A percentile compares a stretch with the other conserved stretches of the same genome.
Evolutionary conservation across 2,113 vertebrate genomes (phyloP).

Genomic region (Chitala chitala): DNA sequence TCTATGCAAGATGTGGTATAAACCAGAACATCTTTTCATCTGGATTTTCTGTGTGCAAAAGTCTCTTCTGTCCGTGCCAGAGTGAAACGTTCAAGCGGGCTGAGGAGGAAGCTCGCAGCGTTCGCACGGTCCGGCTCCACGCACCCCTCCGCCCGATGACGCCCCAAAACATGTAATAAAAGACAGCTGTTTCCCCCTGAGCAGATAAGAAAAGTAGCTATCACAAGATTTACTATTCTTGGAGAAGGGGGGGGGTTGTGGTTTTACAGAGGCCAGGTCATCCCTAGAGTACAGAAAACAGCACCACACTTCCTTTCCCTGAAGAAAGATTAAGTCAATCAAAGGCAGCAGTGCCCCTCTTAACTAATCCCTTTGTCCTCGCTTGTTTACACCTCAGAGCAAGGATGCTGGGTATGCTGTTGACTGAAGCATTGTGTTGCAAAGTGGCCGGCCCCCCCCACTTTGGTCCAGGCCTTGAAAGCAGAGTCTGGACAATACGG

Average conservation of each 20-base stretch:
- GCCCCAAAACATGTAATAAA: constrained; percentile 12
- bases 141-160: background rate
- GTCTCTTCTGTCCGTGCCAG: too few relatives aligned
- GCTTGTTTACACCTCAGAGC: constrained; percentile 44
- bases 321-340: constrained; percentile 50
- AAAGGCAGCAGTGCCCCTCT: constrained; percentile 45
- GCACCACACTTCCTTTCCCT: constrained; percentile 42
- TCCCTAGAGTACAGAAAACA: constrained; percentile 31
- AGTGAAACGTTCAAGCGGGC: too few relatives aligned
- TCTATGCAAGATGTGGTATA: too few relatives aligned
- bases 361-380: constrained; percentile 43
- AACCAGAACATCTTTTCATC: too few relatives aligned
- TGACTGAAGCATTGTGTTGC: constrained; percentile 47
- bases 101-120: too few relatives aligned
- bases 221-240: constrained; percentile 4
- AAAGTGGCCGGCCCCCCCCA: background rate
- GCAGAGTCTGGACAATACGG: constrained; percentile 32
- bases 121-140: background rate
- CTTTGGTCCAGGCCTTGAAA: constrained; percentile 26
- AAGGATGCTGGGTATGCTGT: constrained; percentile 32
- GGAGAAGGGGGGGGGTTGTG: constrained; percentile 1
- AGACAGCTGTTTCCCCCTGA: background rate
- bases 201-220: background rate
- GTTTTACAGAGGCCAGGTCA: constrained; percentile 26
- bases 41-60: too few relatives aligned